Evolutionary conservation across 2,113 vertebrate genomes (phyloP).

Genomic region (Hemiprocne comata): DNA sequence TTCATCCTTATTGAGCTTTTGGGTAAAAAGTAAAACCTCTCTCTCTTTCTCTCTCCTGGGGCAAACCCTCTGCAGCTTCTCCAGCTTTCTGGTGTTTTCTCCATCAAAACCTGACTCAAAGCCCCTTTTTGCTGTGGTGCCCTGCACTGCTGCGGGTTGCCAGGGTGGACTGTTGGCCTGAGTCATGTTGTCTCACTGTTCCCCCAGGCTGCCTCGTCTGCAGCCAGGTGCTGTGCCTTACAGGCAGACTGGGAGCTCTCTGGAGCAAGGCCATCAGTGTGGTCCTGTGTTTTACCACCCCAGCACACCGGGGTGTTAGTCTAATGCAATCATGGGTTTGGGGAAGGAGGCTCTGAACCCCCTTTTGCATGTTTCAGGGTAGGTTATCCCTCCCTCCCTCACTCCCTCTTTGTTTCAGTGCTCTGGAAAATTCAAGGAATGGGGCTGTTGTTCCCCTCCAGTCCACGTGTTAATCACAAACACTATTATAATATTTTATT

Average conservation of each 20-base stretch:
- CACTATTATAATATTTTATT: background rate
- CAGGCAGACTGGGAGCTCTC: background rate
- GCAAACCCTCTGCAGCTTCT: background rate
- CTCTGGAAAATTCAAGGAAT: background rate
- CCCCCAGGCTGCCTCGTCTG: background rate
- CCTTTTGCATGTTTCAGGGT: background rate
- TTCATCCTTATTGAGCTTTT: background rate
- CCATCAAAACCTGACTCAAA: background rate
- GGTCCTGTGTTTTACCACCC: background rate
- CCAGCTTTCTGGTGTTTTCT: background rate
- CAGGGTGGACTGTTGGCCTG: background rate
- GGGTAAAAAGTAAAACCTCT: background rate
- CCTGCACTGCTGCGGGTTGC: background rate
- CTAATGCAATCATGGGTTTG: background rate
- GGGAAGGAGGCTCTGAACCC: background rate
- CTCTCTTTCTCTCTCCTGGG: background rate
- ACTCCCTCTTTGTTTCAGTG: background rate
- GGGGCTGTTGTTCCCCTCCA: background rate
- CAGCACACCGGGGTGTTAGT: background rate
- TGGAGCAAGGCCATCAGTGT: background rate
- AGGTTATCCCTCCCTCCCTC: background rate
- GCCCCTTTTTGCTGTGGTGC: background rate
- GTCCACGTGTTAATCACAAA: background rate
- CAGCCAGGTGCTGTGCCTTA: background rate
- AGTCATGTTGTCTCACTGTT: no score